Conservation (phyloP, 2,888 invertebrate genomes). For the Strigamia crassipes region DNA sequence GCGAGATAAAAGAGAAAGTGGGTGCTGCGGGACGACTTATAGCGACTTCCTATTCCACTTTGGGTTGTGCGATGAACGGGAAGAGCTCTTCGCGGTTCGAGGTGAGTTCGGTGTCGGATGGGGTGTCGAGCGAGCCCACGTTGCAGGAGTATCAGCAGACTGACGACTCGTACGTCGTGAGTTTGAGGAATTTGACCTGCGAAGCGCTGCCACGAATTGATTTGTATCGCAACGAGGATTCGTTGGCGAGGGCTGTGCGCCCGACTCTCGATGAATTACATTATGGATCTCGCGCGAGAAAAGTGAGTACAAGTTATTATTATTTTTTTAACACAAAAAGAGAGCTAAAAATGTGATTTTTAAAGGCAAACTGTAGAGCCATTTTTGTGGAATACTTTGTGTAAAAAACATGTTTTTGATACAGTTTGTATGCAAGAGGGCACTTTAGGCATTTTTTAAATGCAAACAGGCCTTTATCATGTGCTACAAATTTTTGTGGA, state of each 20-base stretch:
- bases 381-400: too few relatives aligned
- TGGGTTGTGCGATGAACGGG: background rate
- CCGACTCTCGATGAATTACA: constrained; percentile 88
- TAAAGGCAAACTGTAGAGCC: too few relatives aligned
- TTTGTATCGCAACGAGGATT: constrained; percentile 86
- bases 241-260: constrained; percentile 81
- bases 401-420: background rate
- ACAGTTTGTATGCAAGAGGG: background rate
- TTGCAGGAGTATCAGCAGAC: background rate
- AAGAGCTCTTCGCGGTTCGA: background rate
- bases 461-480: too few relatives aligned
- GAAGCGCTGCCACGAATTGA: constrained; percentile 85
- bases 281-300: constrained; percentile 60
- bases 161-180: constrained; percentile 68
- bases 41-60: background rate
- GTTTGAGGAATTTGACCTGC: constrained; percentile 82
- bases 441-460: too few relatives aligned
- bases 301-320: too few relatives aligned
- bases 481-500: too few relatives aligned
- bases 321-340: too few relatives aligned
- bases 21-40: too few relatives aligned
- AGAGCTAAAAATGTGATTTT: too few relatives aligned
- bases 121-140: background rate
- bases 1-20: background rate
- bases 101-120: background rate